A percentile compares a stretch with the other conserved stretches of the same genome.
These are phyloP conservation scores for Ectropis grisescens DNA, from an alignment of 1,140 invertebrate genomes.

Conservation along the genomic window DNA sequence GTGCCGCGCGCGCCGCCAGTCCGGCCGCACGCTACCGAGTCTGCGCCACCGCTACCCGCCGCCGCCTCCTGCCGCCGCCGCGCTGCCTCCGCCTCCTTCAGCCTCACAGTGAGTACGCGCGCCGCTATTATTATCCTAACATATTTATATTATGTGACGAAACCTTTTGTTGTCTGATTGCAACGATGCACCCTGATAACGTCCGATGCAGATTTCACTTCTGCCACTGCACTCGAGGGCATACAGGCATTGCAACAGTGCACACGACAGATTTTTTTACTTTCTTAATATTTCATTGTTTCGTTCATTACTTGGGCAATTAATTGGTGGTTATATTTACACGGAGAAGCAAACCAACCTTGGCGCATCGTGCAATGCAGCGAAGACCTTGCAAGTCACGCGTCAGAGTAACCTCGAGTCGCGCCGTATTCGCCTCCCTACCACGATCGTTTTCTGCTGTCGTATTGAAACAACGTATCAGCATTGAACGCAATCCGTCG, in stretches of 20 bases:
- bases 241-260: neutral
- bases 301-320: too few species aligned
- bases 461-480: too few species aligned
- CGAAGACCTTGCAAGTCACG: constrained; percentile 68
- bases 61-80: constrained; percentile 22
- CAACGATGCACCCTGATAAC: constrained; percentile 30
- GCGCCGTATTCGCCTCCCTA: constrained; percentile 52
- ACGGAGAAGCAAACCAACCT: constrained; percentile 57
- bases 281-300: too few species aligned
- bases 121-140: constrained; percentile 5
- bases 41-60: constrained; percentile 9
- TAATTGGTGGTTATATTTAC: constrained; percentile 35
- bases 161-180: constrained; percentile 26
- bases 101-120: constrained; percentile 18
- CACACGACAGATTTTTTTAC: too few species aligned
- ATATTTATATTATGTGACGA: constrained; percentile 12
- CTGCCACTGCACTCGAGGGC: constrained; percentile 2
- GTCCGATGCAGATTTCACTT: constrained; percentile 51
- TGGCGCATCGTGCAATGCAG: constrained; percentile 68
- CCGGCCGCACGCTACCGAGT: constrained; percentile 45
- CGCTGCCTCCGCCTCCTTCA: constrained; percentile 18
- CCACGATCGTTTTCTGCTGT: constrained; percentile 28
- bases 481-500: too few species aligned
- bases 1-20: constrained; percentile 62
- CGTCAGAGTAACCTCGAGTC: constrained; percentile 67